Base-by-base conservation (phyloP, 1,140 invertebrate species). In the Steinernema khuongi region DNA sequence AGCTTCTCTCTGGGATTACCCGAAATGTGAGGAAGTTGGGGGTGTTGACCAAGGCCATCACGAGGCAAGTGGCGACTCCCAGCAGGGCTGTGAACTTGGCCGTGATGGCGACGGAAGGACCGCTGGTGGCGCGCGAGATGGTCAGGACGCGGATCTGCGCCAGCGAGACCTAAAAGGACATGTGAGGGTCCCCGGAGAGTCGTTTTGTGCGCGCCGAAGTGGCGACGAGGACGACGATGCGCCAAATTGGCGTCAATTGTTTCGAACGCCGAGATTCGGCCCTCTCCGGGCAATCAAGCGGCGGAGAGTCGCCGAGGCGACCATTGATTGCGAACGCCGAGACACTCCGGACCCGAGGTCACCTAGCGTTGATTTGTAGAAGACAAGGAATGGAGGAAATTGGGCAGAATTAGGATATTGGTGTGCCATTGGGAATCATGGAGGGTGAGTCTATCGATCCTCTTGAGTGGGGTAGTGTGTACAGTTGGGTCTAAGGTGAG, bases 101-200 rank as follows among this genome's bases (percentile, higher is more conserved):
- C 7, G 81, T 77, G 18, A 83, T 77, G 17, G 70, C 70, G 41
- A 78, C 75, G 60, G 83, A 79, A 29, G 82, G 83, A n/a, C 78
- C 83, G 14, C 74, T 74, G 2, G 82, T 83, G 19, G 82, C 82
- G 36, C 81, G 66, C 68, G 81, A 66, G 41, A 83, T 83, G n/a
- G 82, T 85, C 14, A 84, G 71, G 11, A 83, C 82, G 18, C 82
- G 79, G 28, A 83, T 83, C 77, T 83, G 82, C 31, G 82, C 82
- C 1, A 83, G 44, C 19, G 76, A 68, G 17, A 83, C 81, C 79
- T 80, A 70, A 68, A 79, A 71, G 7, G 17, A 26, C 28, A 60
- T 26, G 4, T n/a, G 7, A 11, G 36, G n/a, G 36, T 41, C 36
- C 36, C 36, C n/a, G 7, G 36, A 41, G 36, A 41, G n/a, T 41